These are phyloP conservation scores for Dyspetes luteomarginatus DNA, from an alignment of 2,888 invertebrate genomes.

Conservation along the genomic window DNA sequence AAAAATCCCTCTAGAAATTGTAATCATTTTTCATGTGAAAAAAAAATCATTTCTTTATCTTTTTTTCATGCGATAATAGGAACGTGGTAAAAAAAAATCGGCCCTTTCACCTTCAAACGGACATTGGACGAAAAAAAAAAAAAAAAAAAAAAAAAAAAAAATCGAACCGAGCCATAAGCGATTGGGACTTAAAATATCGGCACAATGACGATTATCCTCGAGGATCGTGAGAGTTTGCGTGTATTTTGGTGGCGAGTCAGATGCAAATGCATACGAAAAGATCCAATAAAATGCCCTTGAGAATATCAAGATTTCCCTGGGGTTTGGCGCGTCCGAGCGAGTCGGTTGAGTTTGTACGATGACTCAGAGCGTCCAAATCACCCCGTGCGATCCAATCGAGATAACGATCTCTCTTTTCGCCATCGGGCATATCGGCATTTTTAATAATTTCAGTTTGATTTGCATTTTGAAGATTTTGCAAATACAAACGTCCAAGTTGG, in stretches of 20 bases:
- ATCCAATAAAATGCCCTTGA: conserved; percentile 79
- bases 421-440: conserved; percentile 56
- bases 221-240: conserved; percentile 21
- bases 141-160: no score
- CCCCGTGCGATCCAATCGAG: conserved; percentile 74
- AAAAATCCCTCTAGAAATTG: no score
- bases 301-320: conserved; percentile 77
- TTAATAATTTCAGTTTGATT: conserved; percentile 62
- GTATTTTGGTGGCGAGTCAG: conserved; percentile 58
- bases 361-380: conserved; percentile 74
- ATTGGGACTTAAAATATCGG: no score
- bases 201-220: conserved; percentile 41
- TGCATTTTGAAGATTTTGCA: conserved; percentile 72
- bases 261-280: conserved; percentile 80
- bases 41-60: conserved; percentile 3
- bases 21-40: no score
- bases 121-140: no score
- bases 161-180: no score
- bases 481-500: conserved; percentile 73
- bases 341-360: conserved; percentile 75
- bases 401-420: conserved; percentile 71
- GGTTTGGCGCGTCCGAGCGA: conserved; percentile 74
- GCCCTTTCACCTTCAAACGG: no score
- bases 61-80: no score
- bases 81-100: no score